A percentile compares a stretch with the other conserved stretches of the same genome.
These are phyloP conservation scores for Heliothis subflexa DNA, from an alignment of 1,140 invertebrate genomes.

Conservation along the genomic window DNA sequence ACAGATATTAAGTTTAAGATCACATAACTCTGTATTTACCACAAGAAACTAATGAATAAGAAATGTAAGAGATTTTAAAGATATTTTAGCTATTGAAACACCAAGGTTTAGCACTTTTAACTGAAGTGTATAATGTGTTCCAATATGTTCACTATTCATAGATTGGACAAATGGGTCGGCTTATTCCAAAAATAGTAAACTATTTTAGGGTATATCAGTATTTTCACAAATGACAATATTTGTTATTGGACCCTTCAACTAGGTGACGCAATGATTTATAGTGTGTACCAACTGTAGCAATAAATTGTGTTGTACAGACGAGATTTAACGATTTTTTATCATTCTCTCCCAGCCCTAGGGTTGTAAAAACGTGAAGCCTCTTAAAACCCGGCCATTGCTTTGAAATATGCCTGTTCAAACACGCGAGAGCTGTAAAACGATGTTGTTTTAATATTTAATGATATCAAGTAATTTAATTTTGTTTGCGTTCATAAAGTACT, in stretches of 20 bases:
- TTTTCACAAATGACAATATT: conserved; percentile 10
- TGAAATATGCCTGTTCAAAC: conserved; percentile 36
- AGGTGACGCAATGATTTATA: conserved; percentile 30
- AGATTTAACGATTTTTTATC: conserved; percentile 39
- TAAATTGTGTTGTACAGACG: conserved; percentile 5
- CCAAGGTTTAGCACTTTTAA: no score
- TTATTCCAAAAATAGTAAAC: neutral
- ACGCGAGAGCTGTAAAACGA: conserved; percentile 30
- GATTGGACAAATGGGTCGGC: no score
- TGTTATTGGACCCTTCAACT: neutral
- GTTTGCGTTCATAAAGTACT: conserved; percentile 21
- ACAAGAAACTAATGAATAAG: no score
- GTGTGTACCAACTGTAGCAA: neutral
- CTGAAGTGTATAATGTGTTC: no score
- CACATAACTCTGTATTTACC: no score
- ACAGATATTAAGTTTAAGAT: no score
- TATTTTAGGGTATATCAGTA: neutral
- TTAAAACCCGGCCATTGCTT: conserved; percentile 25
- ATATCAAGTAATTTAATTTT: conserved; percentile 31
- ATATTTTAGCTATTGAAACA: no score
- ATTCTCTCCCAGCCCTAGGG: conserved; percentile 18
- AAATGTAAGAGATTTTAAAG: no score
- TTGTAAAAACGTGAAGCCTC: conserved; percentile 26
- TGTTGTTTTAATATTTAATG: conserved; percentile 40
- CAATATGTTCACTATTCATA: no score